Evolutionary conservation across 2,888 invertebrate genomes (phyloP).

Genomic region (Andrena bicolor): DNA sequence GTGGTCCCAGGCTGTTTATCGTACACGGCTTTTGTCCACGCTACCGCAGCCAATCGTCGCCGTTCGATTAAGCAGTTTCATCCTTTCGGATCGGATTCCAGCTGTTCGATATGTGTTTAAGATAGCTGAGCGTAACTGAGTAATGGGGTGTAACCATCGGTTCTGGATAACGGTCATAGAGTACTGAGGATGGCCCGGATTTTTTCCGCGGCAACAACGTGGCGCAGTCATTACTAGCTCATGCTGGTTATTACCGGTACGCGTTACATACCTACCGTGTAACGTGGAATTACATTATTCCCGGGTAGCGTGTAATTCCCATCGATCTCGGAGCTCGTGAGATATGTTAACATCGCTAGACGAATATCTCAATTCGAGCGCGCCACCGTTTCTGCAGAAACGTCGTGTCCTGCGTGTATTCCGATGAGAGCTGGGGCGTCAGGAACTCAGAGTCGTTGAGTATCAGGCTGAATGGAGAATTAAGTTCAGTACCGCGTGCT

Average conservation of each 20-base stretch:
- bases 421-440: no score
- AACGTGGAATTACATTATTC: slow-evolving; percentile 7
- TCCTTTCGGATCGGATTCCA: neutral
- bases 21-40: neutral
- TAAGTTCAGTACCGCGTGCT: no score
- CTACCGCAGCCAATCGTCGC: slow-evolving; percentile 2
- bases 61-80: slow-evolving; percentile 31
- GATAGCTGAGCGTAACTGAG: neutral
- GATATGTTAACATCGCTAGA: neutral
- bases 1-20: slow-evolving; percentile 41
- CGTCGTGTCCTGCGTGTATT: neutral
- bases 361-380: neutral
- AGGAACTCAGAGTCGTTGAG: no score
- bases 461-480: no score
- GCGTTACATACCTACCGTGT: neutral
- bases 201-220: no score
- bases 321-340: neutral
- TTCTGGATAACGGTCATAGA: neutral
- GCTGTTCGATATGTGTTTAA: neutral
- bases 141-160: neutral
- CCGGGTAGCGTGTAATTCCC: neutral
- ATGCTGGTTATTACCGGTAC: neutral
- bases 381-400: neutral
- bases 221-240: neutral
- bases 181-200: no score